phyloP scores from a whole-genome alignment of 2,888 invertebrate species.

The Cantharis rustica region DNA sequence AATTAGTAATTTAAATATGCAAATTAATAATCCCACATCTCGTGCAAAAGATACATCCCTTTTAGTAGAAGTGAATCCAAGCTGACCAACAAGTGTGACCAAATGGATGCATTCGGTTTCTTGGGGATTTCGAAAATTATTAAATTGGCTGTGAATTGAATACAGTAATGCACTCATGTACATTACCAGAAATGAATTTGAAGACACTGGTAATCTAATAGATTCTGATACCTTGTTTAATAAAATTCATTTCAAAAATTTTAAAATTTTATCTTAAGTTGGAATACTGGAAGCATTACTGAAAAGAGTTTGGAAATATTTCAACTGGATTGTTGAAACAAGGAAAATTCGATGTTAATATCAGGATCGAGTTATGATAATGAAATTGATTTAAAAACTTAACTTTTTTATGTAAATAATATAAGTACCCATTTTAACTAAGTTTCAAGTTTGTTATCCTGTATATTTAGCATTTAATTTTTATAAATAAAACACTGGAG shows the following conservation, averaged over 20 bases:
- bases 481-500: neutral
- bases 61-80: conserved; percentile 51
- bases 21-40: conserved; percentile 53
- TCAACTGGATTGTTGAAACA: conserved; percentile 60
- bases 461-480: neutral
- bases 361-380: neutral
- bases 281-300: conserved; percentile 56
- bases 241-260: neutral
- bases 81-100: conserved; percentile 60
- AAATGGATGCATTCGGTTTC: conserved; percentile 63
- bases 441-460: neutral
- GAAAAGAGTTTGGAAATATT: conserved; percentile 63
- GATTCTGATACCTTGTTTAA: conserved; percentile 58
- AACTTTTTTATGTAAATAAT: too few species aligned
- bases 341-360: neutral
- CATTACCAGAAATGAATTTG: conserved; percentile 66
- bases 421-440: neutral
- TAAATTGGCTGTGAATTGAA: conserved; percentile 56
- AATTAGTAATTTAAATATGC: conserved; percentile 46
- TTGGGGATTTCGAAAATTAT: conserved; percentile 63
- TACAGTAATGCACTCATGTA: conserved; percentile 61
- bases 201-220: conserved; percentile 55
- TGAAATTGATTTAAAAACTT: neutral
- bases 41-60: conserved; percentile 56
- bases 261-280: conserved; percentile 17